Evolutionary conservation across 2,113 vertebrate genomes (phyloP).

Genomic region (Rhinogobius similis): DNA sequence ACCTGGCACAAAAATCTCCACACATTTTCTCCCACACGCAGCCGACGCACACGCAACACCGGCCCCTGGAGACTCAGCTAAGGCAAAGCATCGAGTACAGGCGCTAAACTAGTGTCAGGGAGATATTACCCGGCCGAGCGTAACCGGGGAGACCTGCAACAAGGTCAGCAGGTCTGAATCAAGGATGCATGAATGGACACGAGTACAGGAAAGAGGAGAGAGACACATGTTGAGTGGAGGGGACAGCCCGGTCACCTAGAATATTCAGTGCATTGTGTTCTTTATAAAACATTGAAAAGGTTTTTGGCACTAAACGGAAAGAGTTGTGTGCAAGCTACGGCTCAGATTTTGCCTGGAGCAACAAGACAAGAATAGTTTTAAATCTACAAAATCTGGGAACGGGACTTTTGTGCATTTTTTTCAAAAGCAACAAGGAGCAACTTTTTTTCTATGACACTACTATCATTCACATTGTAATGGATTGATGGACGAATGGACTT

Average conservation of each 20-base stretch:
- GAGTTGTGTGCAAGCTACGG: not conserved
- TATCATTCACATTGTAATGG: not conserved
- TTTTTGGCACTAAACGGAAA: not conserved
- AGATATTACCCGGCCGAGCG: conserved; percentile 10
- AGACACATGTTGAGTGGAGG: conserved; percentile 8
- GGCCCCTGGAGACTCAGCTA: conserved; percentile 10
- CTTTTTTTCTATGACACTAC: not conserved
- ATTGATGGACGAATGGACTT: not conserved
- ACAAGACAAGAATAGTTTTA: not conserved
- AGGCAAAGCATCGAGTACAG: conserved; percentile 23
- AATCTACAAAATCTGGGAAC: not conserved
- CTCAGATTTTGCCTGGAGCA: not conserved
- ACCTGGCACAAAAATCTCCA: conserved; percentile 12
- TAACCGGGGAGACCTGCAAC: conserved; percentile 5
- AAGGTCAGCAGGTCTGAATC: conserved; percentile 30
- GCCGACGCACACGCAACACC: not conserved
- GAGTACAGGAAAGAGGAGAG: not conserved
- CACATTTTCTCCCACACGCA: conserved; percentile 12
- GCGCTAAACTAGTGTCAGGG: conserved; percentile 28
- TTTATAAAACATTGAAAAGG: not conserved
- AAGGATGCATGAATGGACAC: conserved; percentile 12
- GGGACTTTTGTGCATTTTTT: not conserved
- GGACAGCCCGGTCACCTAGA: not conserved
- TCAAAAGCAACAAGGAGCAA: not conserved
- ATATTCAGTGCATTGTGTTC: conserved; percentile 1